Evolutionary conservation across 2,888 invertebrate genomes (phyloP), one percentile per base, ranked within the genome.

Genomic region (Cosmia trapezina): DNA sequence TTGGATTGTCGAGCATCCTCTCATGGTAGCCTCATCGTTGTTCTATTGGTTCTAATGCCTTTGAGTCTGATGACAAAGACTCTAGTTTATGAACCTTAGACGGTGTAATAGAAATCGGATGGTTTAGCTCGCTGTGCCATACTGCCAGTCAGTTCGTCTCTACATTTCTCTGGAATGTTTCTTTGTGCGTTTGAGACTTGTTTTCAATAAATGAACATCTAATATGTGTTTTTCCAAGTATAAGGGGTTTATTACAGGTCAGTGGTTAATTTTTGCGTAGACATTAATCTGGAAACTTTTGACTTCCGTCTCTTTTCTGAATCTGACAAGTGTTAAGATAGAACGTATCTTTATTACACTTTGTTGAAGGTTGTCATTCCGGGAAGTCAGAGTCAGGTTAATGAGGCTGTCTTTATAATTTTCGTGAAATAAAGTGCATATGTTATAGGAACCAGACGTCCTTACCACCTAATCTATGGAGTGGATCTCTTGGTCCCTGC

Each of bases 1-100:
- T 83, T 78, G 76, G 73, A 83, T 75, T 65, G 81, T 79, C n/a
- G 75, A 81, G 85, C 72, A 75, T 80, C 51, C 76, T 78, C 73
- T 67, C 53, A 33, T 75, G 57, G 60, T 71, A 51, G 64, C 45
- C 33, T 56, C 73, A n/a, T 54, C 47, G 51, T 43, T 70, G 70
- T 72, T 62, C 70, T 61, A 76, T 76, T 67, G 73, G 65, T 71
- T 74, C 59, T 78, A 79, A 80, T 79, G 68, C 69, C 67, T 73
- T 77, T 64, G 72, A 64, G 64, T 71, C 53, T 59, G 68, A 71
- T 64, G 72, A 66, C 76, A 69, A 68, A 67, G 57, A 37, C 64
- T 80, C 49, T 70, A 65, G 73, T 68, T 73, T 72, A 70, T 62
- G 62, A 76, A 49, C 68, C 59, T 63, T 56, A 22, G 70, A 56